Evolutionary conservation across 1,140 invertebrate genomes (phyloP).

Genomic region (Ooceraea biroi): DNA sequence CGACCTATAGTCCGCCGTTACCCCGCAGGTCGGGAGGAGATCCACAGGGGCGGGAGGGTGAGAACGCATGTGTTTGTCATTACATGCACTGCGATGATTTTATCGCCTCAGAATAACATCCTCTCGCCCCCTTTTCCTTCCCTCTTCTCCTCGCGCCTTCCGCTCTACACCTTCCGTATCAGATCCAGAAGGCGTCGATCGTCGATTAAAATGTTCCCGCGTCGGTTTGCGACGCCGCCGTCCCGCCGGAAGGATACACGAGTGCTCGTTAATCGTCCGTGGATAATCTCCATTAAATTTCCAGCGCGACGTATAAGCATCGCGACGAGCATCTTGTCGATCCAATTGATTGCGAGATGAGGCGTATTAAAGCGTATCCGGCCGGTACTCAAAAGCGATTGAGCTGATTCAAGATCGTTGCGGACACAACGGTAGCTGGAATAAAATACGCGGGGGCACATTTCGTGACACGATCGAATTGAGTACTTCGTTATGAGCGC

Average conservation of each 20-base stretch:
- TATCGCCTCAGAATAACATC: constrained; percentile 72
- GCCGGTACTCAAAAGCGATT: constrained; percentile 19
- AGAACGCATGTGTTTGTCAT: constrained; percentile 84
- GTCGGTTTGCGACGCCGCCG: constrained; percentile 4
- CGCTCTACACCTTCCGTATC: constrained; percentile 24
- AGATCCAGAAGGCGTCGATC: constrained; percentile 39
- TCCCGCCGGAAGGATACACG: background rate
- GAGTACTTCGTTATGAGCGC: constrained; percentile 35
- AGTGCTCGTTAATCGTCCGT: constrained; percentile 10
- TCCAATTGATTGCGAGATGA: constrained; percentile 19
- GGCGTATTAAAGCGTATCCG: constrained; percentile 31
- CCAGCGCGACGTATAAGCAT: background rate
- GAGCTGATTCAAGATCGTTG: background rate
- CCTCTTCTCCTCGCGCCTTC: background rate
- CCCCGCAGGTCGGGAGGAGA: constrained; percentile 50
- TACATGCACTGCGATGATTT: constrained; percentile 80
- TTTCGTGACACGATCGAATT: constrained; percentile 58
- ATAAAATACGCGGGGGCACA: constrained; percentile 44
- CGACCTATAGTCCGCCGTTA: constrained; percentile 60
- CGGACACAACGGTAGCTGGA: constrained; percentile 12
- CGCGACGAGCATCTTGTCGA: constrained; percentile 7
- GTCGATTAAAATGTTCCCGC: constrained; percentile 32
- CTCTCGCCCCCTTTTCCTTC: background rate
- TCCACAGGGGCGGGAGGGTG: constrained; percentile 28
- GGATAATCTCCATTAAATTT: constrained; percentile 24